These are phyloP conservation scores for Sipha flava DNA, from an alignment of 1,140 invertebrate species.

Conservation along the genomic window DNA sequence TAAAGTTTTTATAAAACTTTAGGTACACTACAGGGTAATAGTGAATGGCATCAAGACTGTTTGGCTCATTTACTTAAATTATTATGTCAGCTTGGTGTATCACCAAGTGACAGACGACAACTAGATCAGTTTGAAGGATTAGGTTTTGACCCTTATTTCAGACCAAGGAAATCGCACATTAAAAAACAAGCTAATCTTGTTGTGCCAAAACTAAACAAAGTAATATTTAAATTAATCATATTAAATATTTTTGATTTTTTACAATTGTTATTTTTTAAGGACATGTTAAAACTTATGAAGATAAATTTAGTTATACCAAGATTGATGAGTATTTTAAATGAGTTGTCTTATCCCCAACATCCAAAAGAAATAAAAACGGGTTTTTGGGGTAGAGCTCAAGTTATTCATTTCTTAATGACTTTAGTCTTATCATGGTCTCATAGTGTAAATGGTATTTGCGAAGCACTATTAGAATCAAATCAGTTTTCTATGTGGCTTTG, in stretches of 20 bases:
- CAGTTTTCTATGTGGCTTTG: conserved; percentile 64
- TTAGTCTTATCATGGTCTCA: conserved; percentile 75
- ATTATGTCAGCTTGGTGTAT: conserved; percentile 73
- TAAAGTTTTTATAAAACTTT: not conserved
- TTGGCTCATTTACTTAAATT: conserved; percentile 75
- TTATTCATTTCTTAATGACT: conserved; percentile 72
- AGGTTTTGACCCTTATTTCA: conserved; percentile 33
- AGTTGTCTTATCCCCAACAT: conserved; percentile 68
- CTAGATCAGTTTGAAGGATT: conserved; percentile 40
- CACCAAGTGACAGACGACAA: conserved; percentile 37
- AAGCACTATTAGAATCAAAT: conserved; percentile 55
- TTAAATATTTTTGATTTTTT: not conserved
- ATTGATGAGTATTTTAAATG: conserved; percentile 75
- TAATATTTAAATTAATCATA: conserved; percentile 32
- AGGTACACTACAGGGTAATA: conserved; percentile 61
- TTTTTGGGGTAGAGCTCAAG: conserved; percentile 75
- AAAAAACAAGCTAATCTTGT: conserved; percentile 52
- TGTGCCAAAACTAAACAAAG: conserved; percentile 56
- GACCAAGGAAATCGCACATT: conserved; percentile 10
- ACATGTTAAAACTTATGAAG: conserved; percentile 73
- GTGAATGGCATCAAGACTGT: conserved; percentile 91
- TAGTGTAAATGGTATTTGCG: conserved; percentile 55
- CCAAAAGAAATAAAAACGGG: conserved; percentile 77
- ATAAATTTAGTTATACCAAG: conserved; percentile 70
- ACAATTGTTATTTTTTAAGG: conserved; percentile 42